A percentile compares a stretch with the other conserved stretches of the same genome.
Evolutionary conservation across 2,888 invertebrate genomes (phyloP).

Genomic region (Drosophila paramelanica): DNA sequence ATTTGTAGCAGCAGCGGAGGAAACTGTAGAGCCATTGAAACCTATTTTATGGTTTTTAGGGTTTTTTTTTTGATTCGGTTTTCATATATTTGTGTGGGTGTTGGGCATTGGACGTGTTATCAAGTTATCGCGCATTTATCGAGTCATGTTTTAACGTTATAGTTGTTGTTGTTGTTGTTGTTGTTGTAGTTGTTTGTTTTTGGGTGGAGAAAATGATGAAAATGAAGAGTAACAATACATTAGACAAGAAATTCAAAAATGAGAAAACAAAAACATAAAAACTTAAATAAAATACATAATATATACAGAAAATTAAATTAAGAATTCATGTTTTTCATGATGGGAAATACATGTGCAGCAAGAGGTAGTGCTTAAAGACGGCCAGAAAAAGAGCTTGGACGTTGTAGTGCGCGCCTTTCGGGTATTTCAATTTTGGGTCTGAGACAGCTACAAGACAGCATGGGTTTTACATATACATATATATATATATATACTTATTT

Average conservation of each 20-base stretch:
- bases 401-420: slow-evolving; percentile 20
- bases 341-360: slow-evolving; percentile 44
- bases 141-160: slow-evolving; percentile 27
- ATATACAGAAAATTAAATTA: slow-evolving; percentile 25
- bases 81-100: slow-evolving; percentile 25
- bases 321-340: slow-evolving; percentile 30
- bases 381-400: slow-evolving; percentile 27
- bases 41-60: slow-evolving; percentile 77
- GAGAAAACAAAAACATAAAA: slow-evolving; percentile 49
- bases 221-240: slow-evolving; percentile 78
- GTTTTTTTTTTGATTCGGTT: slow-evolving; percentile 31
- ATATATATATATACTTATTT: slow-evolving; percentile 13
- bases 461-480: slow-evolving; percentile 36
- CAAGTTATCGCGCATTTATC: slow-evolving; percentile 31
- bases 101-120: slow-evolving; percentile 22
- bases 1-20: slow-evolving; percentile 85
- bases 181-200: slow-evolving; percentile 48
- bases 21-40: slow-evolving; percentile 85
- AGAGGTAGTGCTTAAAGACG: slow-evolving; percentile 42
- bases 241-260: slow-evolving; percentile 73
- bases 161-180: slow-evolving; percentile 35
- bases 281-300: slow-evolving; percentile 41
- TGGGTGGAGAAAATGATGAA: slow-evolving; percentile 72
- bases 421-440: slow-evolving; percentile 30
- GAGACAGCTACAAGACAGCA: slow-evolving; percentile 55